These are phyloP conservation scores for Columbina picui DNA, from an alignment of 2,113 vertebrate genomes.

Conservation along the genomic window DNA sequence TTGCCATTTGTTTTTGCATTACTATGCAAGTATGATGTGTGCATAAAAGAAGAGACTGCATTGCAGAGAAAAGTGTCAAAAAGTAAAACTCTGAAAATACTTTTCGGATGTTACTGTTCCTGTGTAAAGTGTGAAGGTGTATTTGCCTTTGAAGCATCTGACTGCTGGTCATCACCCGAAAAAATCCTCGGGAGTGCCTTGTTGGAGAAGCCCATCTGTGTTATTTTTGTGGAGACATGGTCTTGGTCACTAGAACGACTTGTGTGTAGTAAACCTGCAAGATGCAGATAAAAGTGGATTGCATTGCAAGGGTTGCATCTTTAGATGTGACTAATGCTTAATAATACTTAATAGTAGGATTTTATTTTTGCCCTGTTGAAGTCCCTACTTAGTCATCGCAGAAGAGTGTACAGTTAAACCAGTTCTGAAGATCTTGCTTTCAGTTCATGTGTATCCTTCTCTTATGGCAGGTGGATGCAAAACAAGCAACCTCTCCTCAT, in stretches of 20 bases:
- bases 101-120: background rate
- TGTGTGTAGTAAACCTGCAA: background rate
- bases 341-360: background rate
- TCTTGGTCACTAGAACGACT: background rate
- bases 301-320: background rate
- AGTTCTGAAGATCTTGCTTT: background rate
- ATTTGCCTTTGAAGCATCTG: background rate
- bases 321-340: background rate
- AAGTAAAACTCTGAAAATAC: background rate
- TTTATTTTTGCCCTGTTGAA: conserved; percentile 5
- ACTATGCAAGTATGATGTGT: background rate
- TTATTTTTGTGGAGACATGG: background rate
- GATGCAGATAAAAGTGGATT: background rate
- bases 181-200: background rate
- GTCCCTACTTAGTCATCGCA: background rate
- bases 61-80: background rate
- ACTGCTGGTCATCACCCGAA: background rate
- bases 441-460: background rate
- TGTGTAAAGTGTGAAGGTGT: background rate
- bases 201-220: background rate
- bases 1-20: background rate
- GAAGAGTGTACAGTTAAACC: background rate
- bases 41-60: background rate
- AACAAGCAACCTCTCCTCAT: background rate
- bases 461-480: background rate